Conservation (phyloP, 2,797 vertebrate species). For the Siniperca undulata region DNA sequence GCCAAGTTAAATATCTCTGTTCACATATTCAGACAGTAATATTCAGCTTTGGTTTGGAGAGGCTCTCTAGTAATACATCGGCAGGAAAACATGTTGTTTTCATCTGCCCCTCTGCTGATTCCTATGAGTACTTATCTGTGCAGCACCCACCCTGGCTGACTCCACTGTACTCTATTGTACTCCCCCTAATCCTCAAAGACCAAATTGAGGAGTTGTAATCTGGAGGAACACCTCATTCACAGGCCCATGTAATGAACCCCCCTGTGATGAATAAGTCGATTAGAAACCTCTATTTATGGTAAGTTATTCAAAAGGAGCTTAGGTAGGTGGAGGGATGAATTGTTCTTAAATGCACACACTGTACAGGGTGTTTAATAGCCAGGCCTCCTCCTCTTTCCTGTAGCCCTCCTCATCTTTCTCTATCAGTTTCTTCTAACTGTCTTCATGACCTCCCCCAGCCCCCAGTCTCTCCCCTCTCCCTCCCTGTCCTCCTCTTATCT, state of each 20-base stretch:
- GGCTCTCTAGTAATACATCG: slow-evolving; percentile 62
- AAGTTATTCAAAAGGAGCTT: slow-evolving; percentile 80
- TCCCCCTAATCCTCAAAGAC: slow-evolving; percentile 76
- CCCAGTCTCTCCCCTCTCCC: slow-evolving; percentile 32
- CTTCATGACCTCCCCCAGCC: slow-evolving; percentile 48
- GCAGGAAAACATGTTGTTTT: slow-evolving; percentile 78
- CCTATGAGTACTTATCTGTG: slow-evolving; percentile 66
- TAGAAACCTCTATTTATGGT: slow-evolving; percentile 82
- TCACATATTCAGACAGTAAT: slow-evolving; percentile 77
- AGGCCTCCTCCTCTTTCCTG: slow-evolving; percentile 55
- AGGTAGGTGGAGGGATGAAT: slow-evolving; percentile 67
- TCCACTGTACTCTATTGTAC: slow-evolving; percentile 74
- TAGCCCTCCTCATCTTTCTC: slow-evolving; percentile 45
- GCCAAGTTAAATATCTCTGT: slow-evolving; percentile 81
- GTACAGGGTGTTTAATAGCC: slow-evolving; percentile 72
- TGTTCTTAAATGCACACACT: slow-evolving; percentile 78
- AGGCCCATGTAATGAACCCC: slow-evolving; percentile 70
- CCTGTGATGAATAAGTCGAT: slow-evolving; percentile 78
- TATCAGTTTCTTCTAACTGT: slow-evolving; percentile 50
- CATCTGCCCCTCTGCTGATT: slow-evolving; percentile 67
- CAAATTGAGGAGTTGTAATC: slow-evolving; percentile 78
- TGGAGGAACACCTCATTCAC: slow-evolving; percentile 79
- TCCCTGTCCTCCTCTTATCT: slow-evolving; percentile 58
- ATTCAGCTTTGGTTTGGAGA: slow-evolving; percentile 67
- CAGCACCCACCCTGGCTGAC: slow-evolving; percentile 72